These are phyloP conservation scores for Labeo catla DNA, from an alignment of 2,113 vertebrate species.

Conservation along the genomic window DNA sequence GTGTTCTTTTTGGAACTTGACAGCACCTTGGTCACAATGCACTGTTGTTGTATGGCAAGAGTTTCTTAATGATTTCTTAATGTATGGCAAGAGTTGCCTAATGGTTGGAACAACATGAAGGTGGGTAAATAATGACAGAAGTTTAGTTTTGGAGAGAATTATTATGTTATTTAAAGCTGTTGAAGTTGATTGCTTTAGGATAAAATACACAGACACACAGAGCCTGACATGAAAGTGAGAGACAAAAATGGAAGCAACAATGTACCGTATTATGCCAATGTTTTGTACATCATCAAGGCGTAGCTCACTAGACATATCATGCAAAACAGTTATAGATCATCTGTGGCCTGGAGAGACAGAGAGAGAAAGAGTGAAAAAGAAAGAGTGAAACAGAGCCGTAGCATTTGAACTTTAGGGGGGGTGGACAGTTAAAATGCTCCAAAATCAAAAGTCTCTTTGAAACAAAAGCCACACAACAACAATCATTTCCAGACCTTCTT, in stretches of 20 bases:
- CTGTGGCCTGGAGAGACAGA: constrained; percentile 15
- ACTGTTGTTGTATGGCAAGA: background rate
- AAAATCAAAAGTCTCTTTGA: constrained; percentile 43
- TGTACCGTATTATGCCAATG: constrained; percentile 5
- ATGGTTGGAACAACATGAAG: background rate
- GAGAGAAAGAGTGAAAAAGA: constrained; percentile 5
- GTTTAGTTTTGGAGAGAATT: background rate
- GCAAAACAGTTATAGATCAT: constrained; percentile 20
- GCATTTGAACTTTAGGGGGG: constrained; percentile 17
- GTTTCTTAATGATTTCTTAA: background rate
- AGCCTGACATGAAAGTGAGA: background rate
- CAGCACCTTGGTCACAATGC: constrained; percentile 6
- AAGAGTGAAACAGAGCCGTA: constrained; percentile 3
- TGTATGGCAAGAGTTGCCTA: background rate
- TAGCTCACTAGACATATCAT: constrained; percentile 10
- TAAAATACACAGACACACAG: background rate
- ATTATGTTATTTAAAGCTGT: background rate
- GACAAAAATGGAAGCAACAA: background rate
- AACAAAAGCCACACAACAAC: constrained; percentile 41
- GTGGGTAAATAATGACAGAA: background rate
- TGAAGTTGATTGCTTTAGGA: background rate
- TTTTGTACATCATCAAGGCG: constrained; percentile 13
- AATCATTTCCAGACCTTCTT: constrained; percentile 45
- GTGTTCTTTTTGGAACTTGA: background rate
- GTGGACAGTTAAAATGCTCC: constrained; percentile 37